Conservation (phyloP, 2,888 invertebrate species). For the Neoscelio sp. region DNA sequence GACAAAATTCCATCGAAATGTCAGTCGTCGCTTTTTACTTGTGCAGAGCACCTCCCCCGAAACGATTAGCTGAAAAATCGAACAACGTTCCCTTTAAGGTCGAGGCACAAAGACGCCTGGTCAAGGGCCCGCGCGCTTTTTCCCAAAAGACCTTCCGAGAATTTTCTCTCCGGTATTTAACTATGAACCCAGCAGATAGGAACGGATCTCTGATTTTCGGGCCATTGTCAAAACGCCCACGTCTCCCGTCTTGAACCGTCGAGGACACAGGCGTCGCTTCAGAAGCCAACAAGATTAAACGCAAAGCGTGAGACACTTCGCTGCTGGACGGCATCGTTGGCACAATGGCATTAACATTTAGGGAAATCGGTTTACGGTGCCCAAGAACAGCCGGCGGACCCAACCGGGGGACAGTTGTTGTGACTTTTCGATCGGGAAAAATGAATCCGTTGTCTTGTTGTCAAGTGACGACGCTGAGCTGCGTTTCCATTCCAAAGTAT, state of each 20-base stretch:
- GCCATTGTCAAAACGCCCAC: constrained; percentile 59
- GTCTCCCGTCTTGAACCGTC: constrained; percentile 29
- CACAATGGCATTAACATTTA: constrained; percentile 80
- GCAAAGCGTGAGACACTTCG: constrained; percentile 68
- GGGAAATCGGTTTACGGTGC: constrained; percentile 80
- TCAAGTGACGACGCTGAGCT: constrained; percentile 10
- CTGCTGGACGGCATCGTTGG: constrained; percentile 63
- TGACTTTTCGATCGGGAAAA: constrained; percentile 66
- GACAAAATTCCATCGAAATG: constrained; percentile 7
- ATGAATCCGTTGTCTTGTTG: constrained; percentile 49
- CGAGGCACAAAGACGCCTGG: constrained; percentile 49
- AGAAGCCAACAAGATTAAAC: constrained; percentile 37
- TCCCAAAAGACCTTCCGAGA: constrained; percentile 79
- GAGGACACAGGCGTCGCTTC: constrained; percentile 28
- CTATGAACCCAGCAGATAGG: constrained; percentile 59
- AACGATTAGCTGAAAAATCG: constrained; percentile 58
- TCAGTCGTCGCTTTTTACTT: constrained; percentile 34
- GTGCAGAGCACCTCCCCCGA: constrained; percentile 18
- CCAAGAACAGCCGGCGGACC: constrained; percentile 1
- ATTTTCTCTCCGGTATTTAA: constrained; percentile 78
- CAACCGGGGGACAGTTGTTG: constrained; percentile 59
- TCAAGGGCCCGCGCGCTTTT: constrained; percentile 52
- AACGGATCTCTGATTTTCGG: constrained; percentile 56
- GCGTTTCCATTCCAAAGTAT: constrained; percentile 4
- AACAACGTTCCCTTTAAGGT: constrained; percentile 7